Evolutionary conservation across 2,113 vertebrate genomes (phyloP), one percentile per base, ranked within the genome.

Genomic region (Archocentrus centrarchus): DNA sequence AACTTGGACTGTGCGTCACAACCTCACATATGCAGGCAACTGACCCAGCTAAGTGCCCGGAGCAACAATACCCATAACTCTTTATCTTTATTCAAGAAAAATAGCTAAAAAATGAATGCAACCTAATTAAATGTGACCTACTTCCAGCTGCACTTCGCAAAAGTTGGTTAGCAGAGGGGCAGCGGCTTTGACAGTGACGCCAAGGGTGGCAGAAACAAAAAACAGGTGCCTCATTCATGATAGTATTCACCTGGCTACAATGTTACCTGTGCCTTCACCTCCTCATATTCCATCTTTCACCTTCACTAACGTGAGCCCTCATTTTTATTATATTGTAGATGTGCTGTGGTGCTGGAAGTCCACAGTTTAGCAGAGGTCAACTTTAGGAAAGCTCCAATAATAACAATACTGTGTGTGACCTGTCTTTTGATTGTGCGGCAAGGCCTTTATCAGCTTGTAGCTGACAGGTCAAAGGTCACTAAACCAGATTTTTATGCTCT

Each of bases 121-220:
- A 76, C 90, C 93, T 94, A 93, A 94, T 96, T 94, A 94, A 92
- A 95, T 92, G 64, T 94, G 95, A 96, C 95, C 95, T 88, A 96
- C 87, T 93, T 96, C 58, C 41, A 18, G 73, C 61, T 20, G 59
- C 7, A 81, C 85, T 82, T 87, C 85, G 85, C 83, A 53, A 84
- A 78, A 59, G 35, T 2, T 47, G 32, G 64, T 83, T 47, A 11
- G 79, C 30, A 32, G 70, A 81, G 70, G 63, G 44, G 59, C 77
- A 41, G 55, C 17, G 37, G 55, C 77, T 85, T 35, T 58, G 22
- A 81, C 35, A 5, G 58, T 76, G 84, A 88, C 35, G 77, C 86
- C 87, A 87, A 22, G 0, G 0, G 75, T 17, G 50, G 60, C 63
- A 70, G 64, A 85, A 64, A 83, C 73, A 58, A 85, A 82, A n/a